phyloP scores from a whole-genome alignment of 2,113 vertebrate species.

The Jaculus jaculus region DNA sequence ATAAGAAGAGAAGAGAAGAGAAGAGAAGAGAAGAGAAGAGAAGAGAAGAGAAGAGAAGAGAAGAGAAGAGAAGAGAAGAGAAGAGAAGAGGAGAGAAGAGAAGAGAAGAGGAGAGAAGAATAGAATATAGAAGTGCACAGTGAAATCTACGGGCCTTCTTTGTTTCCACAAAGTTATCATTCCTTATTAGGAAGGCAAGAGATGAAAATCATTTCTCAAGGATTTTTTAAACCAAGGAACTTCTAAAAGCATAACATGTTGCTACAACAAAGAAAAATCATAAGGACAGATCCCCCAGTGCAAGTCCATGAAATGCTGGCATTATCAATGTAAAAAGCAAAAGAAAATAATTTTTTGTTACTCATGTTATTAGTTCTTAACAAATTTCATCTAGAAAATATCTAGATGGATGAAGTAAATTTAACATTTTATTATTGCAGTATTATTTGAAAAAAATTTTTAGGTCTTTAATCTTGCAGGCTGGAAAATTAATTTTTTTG shows the following conservation, averaged over 20 bases:
- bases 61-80: no score
- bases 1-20: no score
- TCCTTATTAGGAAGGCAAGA: background rate
- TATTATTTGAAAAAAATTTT: constrained; percentile 80
- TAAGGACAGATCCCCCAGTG: background rate
- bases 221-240: background rate
- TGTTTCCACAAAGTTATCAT: background rate
- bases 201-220: constrained; percentile 21
- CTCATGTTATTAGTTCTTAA: constrained; percentile 54
- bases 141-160: background rate
- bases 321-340: background rate
- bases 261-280: background rate
- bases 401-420: constrained; percentile 68
- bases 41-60: no score
- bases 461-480: constrained; percentile 78
- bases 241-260: background rate
- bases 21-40: no score
- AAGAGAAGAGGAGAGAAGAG: no score
- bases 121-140: background rate
- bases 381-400: constrained; percentile 72
- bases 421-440: constrained; percentile 73
- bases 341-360: background rate
- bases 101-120: no score
- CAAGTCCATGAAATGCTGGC: constrained; percentile 8
- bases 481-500: constrained; percentile 83